Percentiles rank a stretch among this genome's conserved stretches.
Conservation (phyloP, 2,797 vertebrate genomes). For the Sebastes ruberrimus region DNA sequence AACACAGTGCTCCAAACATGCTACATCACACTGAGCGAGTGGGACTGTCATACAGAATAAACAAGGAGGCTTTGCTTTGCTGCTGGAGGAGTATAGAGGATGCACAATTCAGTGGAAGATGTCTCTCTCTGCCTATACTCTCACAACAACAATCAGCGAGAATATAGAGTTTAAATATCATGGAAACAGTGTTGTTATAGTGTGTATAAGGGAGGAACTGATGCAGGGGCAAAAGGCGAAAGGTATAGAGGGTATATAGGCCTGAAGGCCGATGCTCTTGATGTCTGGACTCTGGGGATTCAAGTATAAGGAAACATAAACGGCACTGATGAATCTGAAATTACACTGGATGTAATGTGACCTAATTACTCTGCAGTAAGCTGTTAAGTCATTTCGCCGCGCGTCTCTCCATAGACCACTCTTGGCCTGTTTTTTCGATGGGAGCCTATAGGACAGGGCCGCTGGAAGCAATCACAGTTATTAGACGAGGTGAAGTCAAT, state of each 20-base stretch:
- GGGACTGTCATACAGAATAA: constrained; percentile 80
- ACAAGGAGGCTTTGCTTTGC: constrained; percentile 51
- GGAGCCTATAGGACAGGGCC: constrained; percentile 74
- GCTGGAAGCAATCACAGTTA: constrained; percentile 78
- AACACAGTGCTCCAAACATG: constrained; percentile 77
- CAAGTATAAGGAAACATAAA: constrained; percentile 78
- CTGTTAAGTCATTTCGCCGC: constrained; percentile 78
- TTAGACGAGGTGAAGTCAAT: constrained; percentile 73
- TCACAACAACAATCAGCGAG: constrained; percentile 64
- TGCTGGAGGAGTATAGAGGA: constrained; percentile 40
- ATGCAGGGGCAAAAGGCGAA: constrained; percentile 20
- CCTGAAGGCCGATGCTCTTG: constrained; percentile 64
- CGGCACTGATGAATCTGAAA: constrained; percentile 80
- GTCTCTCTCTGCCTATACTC: constrained; percentile 33
- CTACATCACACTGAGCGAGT: constrained; percentile 77
- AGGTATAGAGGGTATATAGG: constrained; percentile 36
- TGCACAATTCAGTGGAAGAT: constrained; percentile 57
- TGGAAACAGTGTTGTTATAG: not conserved
- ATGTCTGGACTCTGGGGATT: constrained; percentile 70
- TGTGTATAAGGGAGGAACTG: not conserved
- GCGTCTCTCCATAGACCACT: constrained; percentile 77
- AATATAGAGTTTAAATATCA: constrained; percentile 54
- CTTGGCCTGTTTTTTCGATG: constrained; percentile 74
- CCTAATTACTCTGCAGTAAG: constrained; percentile 83
- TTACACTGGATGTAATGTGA: constrained; percentile 83